Base-by-base conservation (phyloP, 2,888 invertebrate species). In the Trichacis sp. region DNA sequence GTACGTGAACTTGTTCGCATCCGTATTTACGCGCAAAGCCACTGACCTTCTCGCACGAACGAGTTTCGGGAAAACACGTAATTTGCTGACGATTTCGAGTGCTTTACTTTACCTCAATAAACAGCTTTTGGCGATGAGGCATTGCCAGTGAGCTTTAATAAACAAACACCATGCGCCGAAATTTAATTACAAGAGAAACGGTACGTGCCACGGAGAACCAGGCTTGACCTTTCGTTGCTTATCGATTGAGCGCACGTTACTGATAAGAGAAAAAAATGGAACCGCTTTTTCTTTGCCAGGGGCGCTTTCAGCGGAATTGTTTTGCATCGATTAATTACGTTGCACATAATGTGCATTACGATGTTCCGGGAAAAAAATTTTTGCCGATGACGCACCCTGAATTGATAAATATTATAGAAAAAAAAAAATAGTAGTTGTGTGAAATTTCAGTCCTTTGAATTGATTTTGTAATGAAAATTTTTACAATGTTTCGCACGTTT, bases 11-110 rank as follows among this genome's bases (percentile, higher is more conserved):
- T 48, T 19, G 29, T 20, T 24, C 24, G 17, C 29, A 53, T 60
- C 43, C 24, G 53, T 61, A 19, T 61, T 55, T 55, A 43, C 54
- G 14, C 50, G 33, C 15, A 62, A 38, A 56, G 51, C 42, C 55
- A 43, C 52, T 43, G 51, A 48, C 51, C 48, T 54, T 38, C 29
- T 12, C 20, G 15, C 42, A 15, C 19, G 45, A 18, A 14, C 17
- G 19, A 60, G 48, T 62, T 62, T 62, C 51, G 12, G 42, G 51
- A 55, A 40, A 38, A 43, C 54, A 50, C 40, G 46, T 38, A 54
- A 17, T 46, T 20, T 48, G 42, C 49, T 56, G 55, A 48, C 55
- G 15, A 47, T 18, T 33, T 17, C 18, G 54, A 33, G n/a, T 11
- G 11, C 33, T n/a, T 33, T 8, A 24, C 24, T 8, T 33, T 33